A percentile compares a stretch with the other conserved stretches of the same genome.
These are phyloP conservation scores for Parascotia fuliginaria DNA, from an alignment of 2,888 invertebrate species.

Conservation along the genomic window DNA sequence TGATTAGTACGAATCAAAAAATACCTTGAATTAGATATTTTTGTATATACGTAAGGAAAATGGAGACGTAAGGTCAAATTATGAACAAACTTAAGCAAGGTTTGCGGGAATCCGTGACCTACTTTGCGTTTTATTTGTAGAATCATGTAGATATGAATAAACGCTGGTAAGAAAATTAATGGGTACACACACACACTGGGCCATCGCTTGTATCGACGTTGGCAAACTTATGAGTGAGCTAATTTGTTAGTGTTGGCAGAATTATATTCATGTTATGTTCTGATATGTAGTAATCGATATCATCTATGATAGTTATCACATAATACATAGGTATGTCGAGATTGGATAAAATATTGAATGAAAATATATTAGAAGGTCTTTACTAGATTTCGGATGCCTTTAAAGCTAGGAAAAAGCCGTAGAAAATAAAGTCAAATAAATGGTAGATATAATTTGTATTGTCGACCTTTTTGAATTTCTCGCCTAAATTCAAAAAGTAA, in stretches of 20 bases:
- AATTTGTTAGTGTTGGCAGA: background rate
- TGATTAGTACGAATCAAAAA: too few relatives aligned
- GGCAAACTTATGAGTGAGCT: background rate
- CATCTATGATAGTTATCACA: too few relatives aligned
- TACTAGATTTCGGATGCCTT: too few relatives aligned
- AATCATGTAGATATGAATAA: constrained; percentile 51
- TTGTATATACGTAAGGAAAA: constrained; percentile 45
- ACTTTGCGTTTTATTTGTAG: constrained; percentile 72
- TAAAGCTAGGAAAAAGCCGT: too few relatives aligned
- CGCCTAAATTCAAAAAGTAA: too few relatives aligned
- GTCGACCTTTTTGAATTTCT: too few relatives aligned
- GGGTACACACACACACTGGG: constrained; percentile 25
- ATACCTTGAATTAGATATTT: background rate
- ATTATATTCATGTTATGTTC: background rate
- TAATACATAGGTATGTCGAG: too few relatives aligned
- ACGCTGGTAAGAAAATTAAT: constrained; percentile 35
- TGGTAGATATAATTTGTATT: too few relatives aligned
- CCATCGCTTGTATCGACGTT: constrained; percentile 21
- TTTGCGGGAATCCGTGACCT: constrained; percentile 75
- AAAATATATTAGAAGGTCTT: too few relatives aligned
- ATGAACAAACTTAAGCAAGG: constrained; percentile 57
- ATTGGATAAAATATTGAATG: too few relatives aligned
- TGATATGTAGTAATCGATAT: background rate
- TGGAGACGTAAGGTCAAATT: constrained; percentile 42
- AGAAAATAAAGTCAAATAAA: too few relatives aligned